Evolutionary conservation across 2,113 vertebrate species (phyloP).

Genomic region (Eptatretus burgeri): DNA sequence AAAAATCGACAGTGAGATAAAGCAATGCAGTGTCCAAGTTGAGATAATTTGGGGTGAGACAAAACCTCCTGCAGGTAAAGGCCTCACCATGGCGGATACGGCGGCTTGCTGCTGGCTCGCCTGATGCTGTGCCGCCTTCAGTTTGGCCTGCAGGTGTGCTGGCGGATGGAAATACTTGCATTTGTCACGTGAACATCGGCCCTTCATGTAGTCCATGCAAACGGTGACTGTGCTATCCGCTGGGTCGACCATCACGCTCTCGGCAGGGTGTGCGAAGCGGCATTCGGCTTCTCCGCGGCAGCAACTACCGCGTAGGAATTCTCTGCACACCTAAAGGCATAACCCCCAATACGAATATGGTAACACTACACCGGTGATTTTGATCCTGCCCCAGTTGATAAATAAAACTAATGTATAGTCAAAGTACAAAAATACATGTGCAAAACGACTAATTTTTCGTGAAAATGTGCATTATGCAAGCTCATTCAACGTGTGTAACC

Average conservation of each 20-base stretch:
- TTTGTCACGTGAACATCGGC: slow-evolving; percentile 78
- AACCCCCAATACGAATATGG: background rate
- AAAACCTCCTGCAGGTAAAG: no score
- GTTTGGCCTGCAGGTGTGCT: slow-evolving; percentile 82
- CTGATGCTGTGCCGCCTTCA: slow-evolving; percentile 86
- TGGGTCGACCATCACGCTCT: slow-evolving; percentile 73
- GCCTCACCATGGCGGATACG: no score
- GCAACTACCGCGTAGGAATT: slow-evolving; percentile 90
- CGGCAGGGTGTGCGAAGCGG: slow-evolving; percentile 76
- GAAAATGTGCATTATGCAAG: no score
- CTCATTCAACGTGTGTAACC: no score
- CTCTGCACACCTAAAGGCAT: slow-evolving; percentile 53
- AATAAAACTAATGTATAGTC: no score
- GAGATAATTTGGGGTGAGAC: no score
- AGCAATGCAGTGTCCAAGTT: no score
- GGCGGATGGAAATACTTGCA: slow-evolving; percentile 99
- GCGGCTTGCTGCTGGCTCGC: slow-evolving; percentile 30
- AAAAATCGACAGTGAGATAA: no score
- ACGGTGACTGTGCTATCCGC: slow-evolving; percentile 90
- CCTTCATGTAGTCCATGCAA: slow-evolving; percentile 99
- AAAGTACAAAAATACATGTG: no score
- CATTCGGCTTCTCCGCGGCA: slow-evolving; percentile 88
- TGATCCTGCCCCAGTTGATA: no score
- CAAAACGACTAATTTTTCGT: no score
- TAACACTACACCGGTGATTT: no score